A percentile compares a stretch with the other conserved stretches of the same genome.
phyloP scores from a whole-genome alignment of 2,113 vertebrate species.

The Columbina picui region DNA sequence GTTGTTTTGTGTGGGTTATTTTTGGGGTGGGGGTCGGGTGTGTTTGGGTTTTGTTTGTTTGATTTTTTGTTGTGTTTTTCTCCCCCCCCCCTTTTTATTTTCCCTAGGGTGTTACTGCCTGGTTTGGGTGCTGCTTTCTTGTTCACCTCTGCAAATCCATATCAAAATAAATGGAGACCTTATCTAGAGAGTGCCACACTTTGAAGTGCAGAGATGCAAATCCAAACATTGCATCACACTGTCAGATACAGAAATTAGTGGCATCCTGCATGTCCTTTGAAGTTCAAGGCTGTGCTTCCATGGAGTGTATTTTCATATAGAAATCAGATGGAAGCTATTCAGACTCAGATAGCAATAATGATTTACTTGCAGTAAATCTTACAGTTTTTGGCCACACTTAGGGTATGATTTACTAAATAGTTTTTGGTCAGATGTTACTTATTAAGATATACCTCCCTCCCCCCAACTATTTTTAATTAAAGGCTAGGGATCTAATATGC shows the following conservation, averaged over 20 bases:
- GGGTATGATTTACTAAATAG: slow-evolving; percentile 47
- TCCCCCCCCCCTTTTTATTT: too few species aligned
- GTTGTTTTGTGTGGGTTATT: too few species aligned
- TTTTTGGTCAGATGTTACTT: slow-evolving; percentile 70
- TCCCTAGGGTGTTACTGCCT: slow-evolving; percentile 58
- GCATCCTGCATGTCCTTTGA: slow-evolving; percentile 83
- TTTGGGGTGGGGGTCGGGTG: too few species aligned
- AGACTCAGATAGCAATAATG: slow-evolving; percentile 79
- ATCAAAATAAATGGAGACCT: slow-evolving; percentile 86
- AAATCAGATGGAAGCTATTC: slow-evolving; percentile 84
- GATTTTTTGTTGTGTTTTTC: slow-evolving; percentile 60
- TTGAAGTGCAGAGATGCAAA: slow-evolving; percentile 88
- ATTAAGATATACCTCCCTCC: slow-evolving; percentile 68
- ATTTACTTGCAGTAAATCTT: slow-evolving; percentile 73
- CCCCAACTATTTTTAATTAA: slow-evolving; percentile 74
- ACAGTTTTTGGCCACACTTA: slow-evolving; percentile 65
- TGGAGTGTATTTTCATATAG: slow-evolving; percentile 65
- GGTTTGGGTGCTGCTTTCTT: slow-evolving; percentile 83
- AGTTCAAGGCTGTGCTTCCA: slow-evolving; percentile 70
- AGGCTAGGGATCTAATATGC: slow-evolving; percentile 66
- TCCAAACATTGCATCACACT: slow-evolving; percentile 81
- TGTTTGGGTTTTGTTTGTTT: not conserved
- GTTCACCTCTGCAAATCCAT: slow-evolving; percentile 86
- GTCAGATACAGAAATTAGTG: slow-evolving; percentile 82
- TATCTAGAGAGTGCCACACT: slow-evolving; percentile 78